These are phyloP conservation scores for Drosophila kanekoi DNA, from an alignment of 2,888 invertebrate species.

Conservation along the genomic window DNA sequence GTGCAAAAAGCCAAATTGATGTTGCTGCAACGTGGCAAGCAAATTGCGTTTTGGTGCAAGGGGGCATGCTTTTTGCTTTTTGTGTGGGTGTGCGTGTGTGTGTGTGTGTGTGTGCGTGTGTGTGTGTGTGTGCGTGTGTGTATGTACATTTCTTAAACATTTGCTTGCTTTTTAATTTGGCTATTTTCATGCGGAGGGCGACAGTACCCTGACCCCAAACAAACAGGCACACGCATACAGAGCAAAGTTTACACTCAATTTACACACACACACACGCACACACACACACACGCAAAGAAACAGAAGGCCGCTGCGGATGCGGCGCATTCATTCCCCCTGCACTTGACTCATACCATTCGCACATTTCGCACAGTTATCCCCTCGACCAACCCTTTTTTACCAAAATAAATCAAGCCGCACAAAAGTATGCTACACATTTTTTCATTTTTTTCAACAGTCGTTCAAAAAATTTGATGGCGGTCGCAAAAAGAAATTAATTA, in stretches of 20 bases:
- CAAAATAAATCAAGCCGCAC: conserved; percentile 65
- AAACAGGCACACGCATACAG: conserved; percentile 9
- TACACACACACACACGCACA: conserved; percentile 24
- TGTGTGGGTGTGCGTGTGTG: background rate
- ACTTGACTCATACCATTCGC: conserved; percentile 15
- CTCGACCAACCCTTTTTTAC: conserved; percentile 6
- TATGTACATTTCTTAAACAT: conserved; percentile 47
- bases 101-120: conserved; percentile 6
- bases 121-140: conserved; percentile 8
- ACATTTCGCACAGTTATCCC: background rate
- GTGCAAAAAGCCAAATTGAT: conserved; percentile 44
- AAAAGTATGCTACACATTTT: conserved; percentile 60
- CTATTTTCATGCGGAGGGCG: conserved; percentile 52
- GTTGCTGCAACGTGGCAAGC: conserved; percentile 39
- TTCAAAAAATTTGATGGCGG: conserved; percentile 42
- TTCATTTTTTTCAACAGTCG: conserved; percentile 34
- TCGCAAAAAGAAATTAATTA: conserved; percentile 53
- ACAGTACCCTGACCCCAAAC: conserved; percentile 11
- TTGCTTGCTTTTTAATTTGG: conserved; percentile 62
- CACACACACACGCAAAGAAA: conserved; percentile 3
- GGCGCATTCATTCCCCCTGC: conserved; percentile 21
- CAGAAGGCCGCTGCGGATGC: conserved; percentile 15
- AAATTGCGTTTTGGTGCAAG: conserved; percentile 39
- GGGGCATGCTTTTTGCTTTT: background rate
- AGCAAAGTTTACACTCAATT: conserved; percentile 52